These are phyloP conservation scores for Marisa cornuarietis DNA, from an alignment of 1,140 invertebrate genomes.

Conservation along the genomic window DNA sequence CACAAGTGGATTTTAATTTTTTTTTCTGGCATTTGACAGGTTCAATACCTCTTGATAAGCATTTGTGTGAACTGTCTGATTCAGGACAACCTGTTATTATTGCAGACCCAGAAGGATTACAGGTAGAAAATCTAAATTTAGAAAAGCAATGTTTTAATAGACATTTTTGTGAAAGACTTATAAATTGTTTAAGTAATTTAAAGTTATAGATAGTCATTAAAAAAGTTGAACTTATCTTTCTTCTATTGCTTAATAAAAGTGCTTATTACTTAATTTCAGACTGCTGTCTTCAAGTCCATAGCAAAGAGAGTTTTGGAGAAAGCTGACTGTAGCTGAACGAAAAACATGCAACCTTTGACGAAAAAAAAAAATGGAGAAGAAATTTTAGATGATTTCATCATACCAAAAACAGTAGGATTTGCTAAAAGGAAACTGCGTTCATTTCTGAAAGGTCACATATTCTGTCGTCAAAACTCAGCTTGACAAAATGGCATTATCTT, in stretches of 20 bases:
- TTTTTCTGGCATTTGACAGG: slow-evolving; percentile 53
- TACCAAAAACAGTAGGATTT: too few species aligned
- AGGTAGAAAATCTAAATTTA: slow-evolving; percentile 38
- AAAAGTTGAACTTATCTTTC: too few species aligned
- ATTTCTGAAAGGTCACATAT: too few species aligned
- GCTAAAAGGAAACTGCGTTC: too few species aligned
- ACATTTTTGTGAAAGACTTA: too few species aligned
- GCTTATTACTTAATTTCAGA: slow-evolving; percentile 43
- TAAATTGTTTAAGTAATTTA: too few species aligned
- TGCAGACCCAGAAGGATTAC: slow-evolving; percentile 70
- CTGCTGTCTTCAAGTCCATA: slow-evolving; percentile 45
- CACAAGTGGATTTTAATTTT: too few species aligned
- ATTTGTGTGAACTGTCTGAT: slow-evolving; percentile 78
- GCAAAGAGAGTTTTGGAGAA: slow-evolving; percentile 41
- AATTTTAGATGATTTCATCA: not conserved
- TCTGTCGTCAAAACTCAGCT: too few species aligned
- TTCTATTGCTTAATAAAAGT: not conserved
- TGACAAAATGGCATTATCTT: too few species aligned
- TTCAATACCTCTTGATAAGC: slow-evolving; percentile 79
- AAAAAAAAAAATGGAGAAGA: not conserved
- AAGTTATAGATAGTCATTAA: too few species aligned
- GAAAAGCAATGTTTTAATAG: not conserved
- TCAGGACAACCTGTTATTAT: slow-evolving; percentile 81
- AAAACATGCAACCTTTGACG: not conserved
- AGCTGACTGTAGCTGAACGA: not conserved